These are phyloP conservation scores for Aporophyla nigra DNA, from an alignment of 2,888 invertebrate species.

Conservation along the genomic window DNA sequence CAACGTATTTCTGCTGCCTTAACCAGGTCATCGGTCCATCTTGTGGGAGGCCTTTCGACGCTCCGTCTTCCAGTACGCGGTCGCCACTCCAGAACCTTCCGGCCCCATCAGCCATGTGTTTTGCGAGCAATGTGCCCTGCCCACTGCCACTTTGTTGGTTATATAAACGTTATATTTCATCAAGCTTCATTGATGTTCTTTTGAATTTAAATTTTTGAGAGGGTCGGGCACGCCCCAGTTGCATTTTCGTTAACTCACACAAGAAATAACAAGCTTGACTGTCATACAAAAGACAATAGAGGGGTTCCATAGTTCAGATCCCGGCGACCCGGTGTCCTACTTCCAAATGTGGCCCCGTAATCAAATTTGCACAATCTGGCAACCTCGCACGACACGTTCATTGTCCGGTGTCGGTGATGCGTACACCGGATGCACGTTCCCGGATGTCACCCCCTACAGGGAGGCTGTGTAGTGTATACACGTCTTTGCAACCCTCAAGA, in stretches of 20 bases:
- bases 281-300: conserved; percentile 46
- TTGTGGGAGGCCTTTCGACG: too few relatives aligned
- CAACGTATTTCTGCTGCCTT: too few relatives aligned
- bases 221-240: not conserved
- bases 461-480: conserved; percentile 50
- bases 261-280: not conserved
- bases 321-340: conserved; percentile 52
- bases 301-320: conserved; percentile 30
- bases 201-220: not conserved
- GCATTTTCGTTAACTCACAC: not conserved
- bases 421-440: conserved; percentile 66
- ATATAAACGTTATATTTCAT: too few relatives aligned
- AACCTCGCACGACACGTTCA: conserved; percentile 59
- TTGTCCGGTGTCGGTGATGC: conserved; percentile 68
- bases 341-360: conserved; percentile 60
- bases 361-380: conserved; percentile 68
- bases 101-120: too few relatives aligned
- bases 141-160: too few relatives aligned
- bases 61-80: too few relatives aligned
- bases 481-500: conserved; percentile 63
- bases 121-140: too few relatives aligned
- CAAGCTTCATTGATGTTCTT: too few relatives aligned
- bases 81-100: too few relatives aligned
- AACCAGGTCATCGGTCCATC: too few relatives aligned
- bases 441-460: conserved; percentile 63